phyloP scores from a whole-genome alignment of 2,113 vertebrate genomes.

The Malurus elegans region DNA sequence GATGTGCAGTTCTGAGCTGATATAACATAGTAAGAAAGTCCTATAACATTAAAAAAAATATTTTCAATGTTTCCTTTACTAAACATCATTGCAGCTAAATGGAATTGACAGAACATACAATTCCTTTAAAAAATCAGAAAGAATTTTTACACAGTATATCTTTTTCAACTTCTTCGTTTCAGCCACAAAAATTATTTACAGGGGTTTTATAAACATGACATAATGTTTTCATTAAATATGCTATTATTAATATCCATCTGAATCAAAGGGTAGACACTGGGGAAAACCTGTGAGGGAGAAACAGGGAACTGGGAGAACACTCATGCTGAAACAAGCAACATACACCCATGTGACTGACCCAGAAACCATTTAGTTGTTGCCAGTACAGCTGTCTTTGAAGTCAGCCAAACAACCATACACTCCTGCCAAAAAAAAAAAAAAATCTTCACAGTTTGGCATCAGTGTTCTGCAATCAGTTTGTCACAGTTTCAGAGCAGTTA shows the following conservation, averaged over 20 bases:
- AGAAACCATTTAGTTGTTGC: constrained; percentile 49
- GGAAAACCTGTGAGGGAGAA: background rate
- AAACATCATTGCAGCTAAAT: background rate
- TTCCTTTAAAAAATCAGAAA: background rate
- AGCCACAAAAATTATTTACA: background rate
- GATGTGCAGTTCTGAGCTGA: background rate
- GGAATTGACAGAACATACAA: background rate
- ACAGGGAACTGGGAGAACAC: background rate
- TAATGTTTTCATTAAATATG: constrained; percentile 13
- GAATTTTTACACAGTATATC: background rate
- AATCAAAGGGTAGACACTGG: background rate
- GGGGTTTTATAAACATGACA: background rate
- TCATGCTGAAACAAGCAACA: background rate
- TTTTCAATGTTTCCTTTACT: background rate
- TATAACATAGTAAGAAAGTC: background rate
- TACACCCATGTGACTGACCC: constrained; percentile 23
- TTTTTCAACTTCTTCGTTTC: background rate
- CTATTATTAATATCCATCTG: background rate
- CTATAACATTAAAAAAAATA: background rate
- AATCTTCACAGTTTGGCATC: background rate
- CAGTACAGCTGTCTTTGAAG: constrained; percentile 66
- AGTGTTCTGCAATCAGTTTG: constrained; percentile 30
- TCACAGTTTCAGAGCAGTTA: constrained; percentile 20
- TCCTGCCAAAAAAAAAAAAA: constrained; percentile 27
- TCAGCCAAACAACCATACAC: constrained; percentile 38